phyloP scores from a whole-genome alignment of 2,113 vertebrate species.

The Rhinichthys klamathensis region DNA sequence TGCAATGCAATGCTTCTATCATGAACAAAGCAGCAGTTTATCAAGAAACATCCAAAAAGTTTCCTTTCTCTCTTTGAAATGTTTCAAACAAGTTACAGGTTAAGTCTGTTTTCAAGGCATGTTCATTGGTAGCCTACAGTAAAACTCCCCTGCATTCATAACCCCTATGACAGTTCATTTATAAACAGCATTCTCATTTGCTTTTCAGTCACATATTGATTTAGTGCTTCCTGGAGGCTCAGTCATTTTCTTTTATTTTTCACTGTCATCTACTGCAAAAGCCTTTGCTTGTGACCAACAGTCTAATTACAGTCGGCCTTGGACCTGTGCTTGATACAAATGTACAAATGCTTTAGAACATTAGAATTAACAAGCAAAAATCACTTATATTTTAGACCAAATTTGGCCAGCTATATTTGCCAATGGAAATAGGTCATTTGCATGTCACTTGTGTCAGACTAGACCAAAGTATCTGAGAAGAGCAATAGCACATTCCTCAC shows the following conservation, averaged over 20 bases:
- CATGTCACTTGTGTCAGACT: too few species aligned
- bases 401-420: too few species aligned
- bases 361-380: too few species aligned
- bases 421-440: too few species aligned
- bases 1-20: not conserved
- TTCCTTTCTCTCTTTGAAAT: not conserved
- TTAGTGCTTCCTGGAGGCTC: constrained; percentile 53
- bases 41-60: not conserved
- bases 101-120: constrained; percentile 40
- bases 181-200: constrained; percentile 59
- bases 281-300: constrained; percentile 24
- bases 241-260: not conserved
- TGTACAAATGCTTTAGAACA: not conserved
- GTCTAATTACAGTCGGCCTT: constrained; percentile 52
- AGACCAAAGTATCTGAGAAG: too few species aligned
- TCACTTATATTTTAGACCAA: too few species aligned
- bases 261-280: constrained; percentile 21
- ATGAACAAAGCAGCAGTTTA: not conserved
- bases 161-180: constrained; percentile 36
- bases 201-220: constrained; percentile 60
- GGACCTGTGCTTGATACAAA: not conserved
- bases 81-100: not conserved
- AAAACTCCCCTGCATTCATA: constrained; percentile 28
- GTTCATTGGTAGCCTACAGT: constrained; percentile 43
- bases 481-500: too few species aligned